Evolutionary conservation across 92 coral and sea anemone species (phyloP), one percentile per base, ranked within the genome.

Genomic region (Epizoanthus fatuus): DNA sequence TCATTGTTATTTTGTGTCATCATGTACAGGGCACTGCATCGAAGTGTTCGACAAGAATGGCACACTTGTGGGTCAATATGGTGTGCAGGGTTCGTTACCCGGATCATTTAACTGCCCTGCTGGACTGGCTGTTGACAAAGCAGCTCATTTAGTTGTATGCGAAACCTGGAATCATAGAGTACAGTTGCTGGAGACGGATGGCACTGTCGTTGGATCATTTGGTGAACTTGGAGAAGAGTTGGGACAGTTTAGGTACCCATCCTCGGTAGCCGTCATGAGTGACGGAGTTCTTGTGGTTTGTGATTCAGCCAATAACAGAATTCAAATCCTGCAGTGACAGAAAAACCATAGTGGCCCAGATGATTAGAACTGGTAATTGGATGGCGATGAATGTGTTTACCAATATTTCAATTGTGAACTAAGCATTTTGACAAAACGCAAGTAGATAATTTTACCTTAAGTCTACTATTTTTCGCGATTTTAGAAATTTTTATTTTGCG

Each of bases 281-380:
- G 86, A 83, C 17, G 86, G 86, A 45, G 58, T 54, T 22, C 57
- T 70, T 68, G 79, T 71, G 16, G 80, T 83, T 4, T 69, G 66
- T 16, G 86, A 83, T 45, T 83, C 55, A 35, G 42, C 47, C 69
- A 56, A 76, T 68, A 73, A 85, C 44, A 14, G 7, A 3, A 62
- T 74, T 49, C 89, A 79, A 5, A 29, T 85, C 35, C 32, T 85
- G 16, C 35, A 63, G 83, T 85, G 63, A 47, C 52, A 47, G 52
- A 47, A 47, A 47, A 5, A 7, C 52, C 7, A 4, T 7, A 47
- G 1, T 47, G 52, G 52, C 52, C 9, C 9, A 47, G 52, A 47
- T 47, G 11, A 47, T 47, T 47, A 7, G 52, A 47, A 47, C 52
- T 6, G 52, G 52, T 47, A 47, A 5, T 47, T 8, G 0, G 9